Conservation (phyloP, 2,113 vertebrate genomes). For the Recurvirostra avosetta region DNA sequence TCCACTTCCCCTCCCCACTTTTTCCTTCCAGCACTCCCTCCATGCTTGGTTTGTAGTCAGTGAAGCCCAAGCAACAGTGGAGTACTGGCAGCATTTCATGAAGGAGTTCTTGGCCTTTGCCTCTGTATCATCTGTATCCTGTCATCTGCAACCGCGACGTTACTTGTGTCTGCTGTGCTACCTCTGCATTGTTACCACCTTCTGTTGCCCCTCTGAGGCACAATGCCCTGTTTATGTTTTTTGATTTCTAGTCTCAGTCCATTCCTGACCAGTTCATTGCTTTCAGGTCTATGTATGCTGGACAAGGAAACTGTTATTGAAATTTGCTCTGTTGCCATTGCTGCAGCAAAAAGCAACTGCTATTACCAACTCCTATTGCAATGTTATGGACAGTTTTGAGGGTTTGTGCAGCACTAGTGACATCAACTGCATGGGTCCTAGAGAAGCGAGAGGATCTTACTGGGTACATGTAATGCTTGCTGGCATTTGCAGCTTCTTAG, state of each 20-base stretch:
- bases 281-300: not conserved
- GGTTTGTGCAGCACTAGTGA: not conserved
- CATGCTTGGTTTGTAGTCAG: not conserved
- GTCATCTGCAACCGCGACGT: fast-evolving
- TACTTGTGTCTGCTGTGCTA: not conserved
- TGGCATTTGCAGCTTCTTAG: not conserved
- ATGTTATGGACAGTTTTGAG: not conserved
- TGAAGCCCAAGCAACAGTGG: not conserved
- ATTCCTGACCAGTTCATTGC: not conserved
- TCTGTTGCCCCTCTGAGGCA: not conserved
- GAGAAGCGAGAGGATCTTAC: not conserved
- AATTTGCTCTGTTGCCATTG: not conserved
- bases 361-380: not conserved
- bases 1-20: not conserved
- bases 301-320: not conserved
- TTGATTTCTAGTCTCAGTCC: not conserved
- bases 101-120: not conserved
- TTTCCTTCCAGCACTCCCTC: not conserved
- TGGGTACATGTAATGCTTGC: not conserved
- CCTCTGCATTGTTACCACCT: not conserved
- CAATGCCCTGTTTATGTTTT: not conserved
- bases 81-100: not conserved
- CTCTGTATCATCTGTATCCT: not conserved
- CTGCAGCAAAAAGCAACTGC: not conserved
- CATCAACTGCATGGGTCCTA: not conserved